Percentiles rank a stretch among this genome's conserved stretches.
Evolutionary conservation across 2,113 vertebrate species (phyloP).

Genomic region (Zonotrichia leucophrys): DNA sequence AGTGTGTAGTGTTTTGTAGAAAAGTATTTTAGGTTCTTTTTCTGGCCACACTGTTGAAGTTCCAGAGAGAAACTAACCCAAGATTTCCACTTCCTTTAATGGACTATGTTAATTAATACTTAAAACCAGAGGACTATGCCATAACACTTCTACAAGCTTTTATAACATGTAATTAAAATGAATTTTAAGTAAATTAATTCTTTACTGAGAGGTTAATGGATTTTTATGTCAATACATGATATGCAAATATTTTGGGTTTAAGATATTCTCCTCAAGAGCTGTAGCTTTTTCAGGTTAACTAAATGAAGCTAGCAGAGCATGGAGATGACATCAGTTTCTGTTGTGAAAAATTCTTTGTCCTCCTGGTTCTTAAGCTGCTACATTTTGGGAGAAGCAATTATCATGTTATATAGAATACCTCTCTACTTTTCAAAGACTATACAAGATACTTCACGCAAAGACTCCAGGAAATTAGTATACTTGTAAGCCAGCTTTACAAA

Average conservation of each 20-base stretch:
- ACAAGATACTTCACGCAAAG: not conserved
- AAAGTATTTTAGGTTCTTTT: not conserved
- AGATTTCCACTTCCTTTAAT: not conserved
- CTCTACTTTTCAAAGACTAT: not conserved
- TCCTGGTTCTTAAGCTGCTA: not conserved
- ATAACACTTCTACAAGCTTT: not conserved
- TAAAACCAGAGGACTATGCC: not conserved
- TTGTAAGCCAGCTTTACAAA: not conserved
- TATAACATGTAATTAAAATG: not conserved
- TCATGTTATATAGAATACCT: not conserved
- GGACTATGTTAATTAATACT: not conserved
- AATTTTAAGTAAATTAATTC: not conserved
- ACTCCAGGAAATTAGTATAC: not conserved
- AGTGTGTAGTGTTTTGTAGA: fast-evolving
- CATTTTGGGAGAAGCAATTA: not conserved
- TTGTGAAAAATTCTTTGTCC: not conserved
- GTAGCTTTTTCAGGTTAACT: not conserved
- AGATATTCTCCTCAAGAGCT: not conserved
- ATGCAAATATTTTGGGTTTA: not conserved
- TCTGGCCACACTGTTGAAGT: not conserved
- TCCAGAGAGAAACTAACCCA: not conserved
- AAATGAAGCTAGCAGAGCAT: not conserved
- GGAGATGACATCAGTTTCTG: not conserved
- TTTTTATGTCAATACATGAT: not conserved
- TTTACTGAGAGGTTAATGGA: not conserved